Evolutionary conservation across 2,113 vertebrate genomes (phyloP).

Genomic region (Labrus mixtus): DNA sequence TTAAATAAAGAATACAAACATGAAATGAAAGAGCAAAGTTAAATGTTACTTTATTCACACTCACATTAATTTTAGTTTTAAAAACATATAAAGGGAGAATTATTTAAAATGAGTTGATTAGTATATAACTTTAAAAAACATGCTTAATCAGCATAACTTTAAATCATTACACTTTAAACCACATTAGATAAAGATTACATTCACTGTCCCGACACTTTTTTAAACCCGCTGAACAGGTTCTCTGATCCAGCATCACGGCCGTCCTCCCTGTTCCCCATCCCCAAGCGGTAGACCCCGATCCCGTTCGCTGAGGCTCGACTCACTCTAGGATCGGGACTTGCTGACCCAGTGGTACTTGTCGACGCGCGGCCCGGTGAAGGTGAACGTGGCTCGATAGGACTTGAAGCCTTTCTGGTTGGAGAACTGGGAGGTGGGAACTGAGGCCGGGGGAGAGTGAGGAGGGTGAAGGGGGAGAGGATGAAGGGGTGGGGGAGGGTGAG

Average conservation of each 20-base stretch:
- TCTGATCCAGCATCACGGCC: not conserved
- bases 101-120: conserved; percentile 54
- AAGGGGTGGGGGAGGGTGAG: conserved; percentile 54
- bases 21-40: conserved; percentile 29
- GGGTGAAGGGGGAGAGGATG: conserved; percentile 66
- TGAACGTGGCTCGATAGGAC: conserved; percentile 66
- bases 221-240: not conserved
- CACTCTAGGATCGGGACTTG: conserved; percentile 77
- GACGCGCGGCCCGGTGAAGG: conserved; percentile 81
- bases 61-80: conserved; percentile 58
- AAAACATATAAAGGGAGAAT: conserved; percentile 55
- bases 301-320: not conserved
- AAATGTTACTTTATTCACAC: conserved; percentile 77
- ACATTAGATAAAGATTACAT: conserved; percentile 29
- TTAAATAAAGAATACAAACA: too few relatives aligned
- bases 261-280: not conserved
- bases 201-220: conserved; percentile 8
- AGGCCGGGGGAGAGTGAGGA: conserved; percentile 35
- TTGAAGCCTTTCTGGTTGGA: conserved; percentile 79
- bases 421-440: conserved; percentile 31
- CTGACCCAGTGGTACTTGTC: conserved; percentile 98
- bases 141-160: conserved; percentile 65
- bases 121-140: conserved; percentile 59
- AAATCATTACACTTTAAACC: conserved; percentile 54
- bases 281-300: conserved; percentile 3